phyloP scores from a whole-genome alignment of 2,113 vertebrate species.

The Pseudopodoces humilis region DNA sequence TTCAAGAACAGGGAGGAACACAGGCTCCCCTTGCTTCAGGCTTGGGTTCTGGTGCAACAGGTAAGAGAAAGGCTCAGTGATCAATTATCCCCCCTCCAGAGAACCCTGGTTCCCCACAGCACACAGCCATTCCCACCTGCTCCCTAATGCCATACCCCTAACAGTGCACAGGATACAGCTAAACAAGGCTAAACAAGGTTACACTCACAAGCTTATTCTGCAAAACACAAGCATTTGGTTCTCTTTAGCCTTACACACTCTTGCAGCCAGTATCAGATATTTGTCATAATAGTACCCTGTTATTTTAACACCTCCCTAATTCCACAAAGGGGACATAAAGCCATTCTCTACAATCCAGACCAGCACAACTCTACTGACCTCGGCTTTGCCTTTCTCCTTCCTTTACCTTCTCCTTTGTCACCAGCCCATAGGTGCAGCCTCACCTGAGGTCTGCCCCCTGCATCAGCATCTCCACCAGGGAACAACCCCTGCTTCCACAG shows the following conservation, averaged over 20 bases:
- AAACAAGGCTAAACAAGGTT: not conserved
- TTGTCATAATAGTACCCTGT: not conserved
- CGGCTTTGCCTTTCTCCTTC: not conserved
- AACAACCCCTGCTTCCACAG: not conserved
- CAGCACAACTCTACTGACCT: no score
- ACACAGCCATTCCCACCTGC: accelerated
- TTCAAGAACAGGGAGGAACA: not conserved
- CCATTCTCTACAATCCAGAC: not conserved
- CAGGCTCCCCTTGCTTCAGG: not conserved
- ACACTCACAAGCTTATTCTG: not conserved
- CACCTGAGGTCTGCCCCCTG: not conserved
- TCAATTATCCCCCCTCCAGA: not conserved
- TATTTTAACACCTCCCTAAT: not conserved
- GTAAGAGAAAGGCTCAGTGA: accelerated
- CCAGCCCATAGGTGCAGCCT: not conserved
- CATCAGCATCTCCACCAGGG: not conserved
- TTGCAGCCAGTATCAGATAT: not conserved
- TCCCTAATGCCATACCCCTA: not conserved
- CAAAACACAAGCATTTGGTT: not conserved
- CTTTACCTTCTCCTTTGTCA: not conserved
- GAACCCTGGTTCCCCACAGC: not conserved
- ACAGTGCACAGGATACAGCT: accelerated
- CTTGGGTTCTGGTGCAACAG: not conserved
- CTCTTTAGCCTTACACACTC: not conserved
- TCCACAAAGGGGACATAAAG: not conserved